Conservation (phyloP, 30 jellyfish, hydroid and myxozoan genomes). For the Nemopilema nomurai region DNA sequence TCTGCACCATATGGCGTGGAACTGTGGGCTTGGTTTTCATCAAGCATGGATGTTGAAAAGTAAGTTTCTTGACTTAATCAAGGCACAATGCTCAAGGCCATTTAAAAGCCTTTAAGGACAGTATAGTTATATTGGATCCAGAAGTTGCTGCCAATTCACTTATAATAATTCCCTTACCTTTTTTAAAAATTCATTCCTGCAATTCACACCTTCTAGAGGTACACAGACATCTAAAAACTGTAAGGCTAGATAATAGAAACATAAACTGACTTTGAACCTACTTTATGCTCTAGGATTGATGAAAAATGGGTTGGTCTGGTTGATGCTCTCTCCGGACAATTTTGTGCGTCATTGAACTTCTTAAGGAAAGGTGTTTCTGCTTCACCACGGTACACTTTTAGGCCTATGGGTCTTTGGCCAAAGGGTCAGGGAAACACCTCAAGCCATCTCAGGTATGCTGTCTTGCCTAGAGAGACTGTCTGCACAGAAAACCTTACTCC, state of each 20-base stretch:
- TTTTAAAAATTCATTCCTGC: too few species aligned
- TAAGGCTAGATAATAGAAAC: too few species aligned
- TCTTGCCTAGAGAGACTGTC: constrained; percentile 85
- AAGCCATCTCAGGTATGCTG: constrained; percentile 68
- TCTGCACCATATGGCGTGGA: constrained; percentile 91
- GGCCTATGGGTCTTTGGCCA: constrained; percentile 95
- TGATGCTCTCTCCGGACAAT: constrained; percentile 93
- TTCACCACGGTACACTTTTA: constrained; percentile 71
- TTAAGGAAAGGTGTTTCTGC: constrained; percentile 68
- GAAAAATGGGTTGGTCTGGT: constrained; percentile 84
- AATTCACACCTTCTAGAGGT: too few species aligned
- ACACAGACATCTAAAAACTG: too few species aligned
- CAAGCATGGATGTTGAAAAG: neutral
- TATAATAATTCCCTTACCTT: too few species aligned
- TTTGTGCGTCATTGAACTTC: constrained; percentile 91
- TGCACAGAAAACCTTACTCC: constrained; percentile 98
- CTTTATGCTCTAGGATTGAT: constrained; percentile 75
- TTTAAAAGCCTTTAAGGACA: too few species aligned
- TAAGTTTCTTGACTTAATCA: neutral
- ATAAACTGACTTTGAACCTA: too few species aligned
- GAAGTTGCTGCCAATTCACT: too few species aligned
- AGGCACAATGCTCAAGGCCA: too few species aligned
- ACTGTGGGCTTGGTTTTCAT: constrained; percentile 95
- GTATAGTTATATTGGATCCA: too few species aligned
- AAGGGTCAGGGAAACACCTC: constrained; percentile 13